Evolutionary conservation across 2,113 vertebrate genomes (phyloP), one percentile per base, ranked within the genome.

Genomic region (Callorhinus ursinus): DNA sequence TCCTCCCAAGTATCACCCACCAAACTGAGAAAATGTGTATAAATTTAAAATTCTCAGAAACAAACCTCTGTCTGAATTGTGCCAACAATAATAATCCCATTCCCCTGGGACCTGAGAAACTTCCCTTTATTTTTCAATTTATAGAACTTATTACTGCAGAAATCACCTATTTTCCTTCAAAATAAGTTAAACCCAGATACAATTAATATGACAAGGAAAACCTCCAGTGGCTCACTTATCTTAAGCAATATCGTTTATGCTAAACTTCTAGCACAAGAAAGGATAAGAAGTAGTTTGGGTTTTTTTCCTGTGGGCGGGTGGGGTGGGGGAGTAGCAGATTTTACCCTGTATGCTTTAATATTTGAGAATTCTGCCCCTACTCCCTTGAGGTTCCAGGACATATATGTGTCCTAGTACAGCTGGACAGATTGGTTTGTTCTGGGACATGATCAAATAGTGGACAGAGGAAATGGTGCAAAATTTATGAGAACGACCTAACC

Each of bases 1-100:
- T 79, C 85, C 94, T 93, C 39, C 86, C 24, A 85, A 90, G 72
- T 39, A 53, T 55, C 82, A 96, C 42, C 71, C 28, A 19, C 33
- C 39, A 31, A 63, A 69, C n/a, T 72, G 53, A 92, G 93, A 93
- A 86, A 96, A 90, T 49, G 36, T 14, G 63, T 4, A 55, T 39
- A 79, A 91, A 94, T 67, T 88, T 59, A 88, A 77, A 88, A 76
- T 12, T 39, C n/a, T 2, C 83, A 51, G 79, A 65, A 65, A 71
- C 12, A 67, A 65, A 49, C 4, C 51, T 94, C 51, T 26, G 63
- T 51, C 72, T 76, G 18, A 85, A 91, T 12, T 67, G 65, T 21
- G 26, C 63, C 53, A 5, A 46, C n/a, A 76, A 5, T 6, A 31
- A 79, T 46, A 83, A 93, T 80, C 26, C 33, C 13, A 67, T 26